Evolutionary conservation across 2,113 vertebrate genomes (phyloP).

Genomic region (Cercocebus atys): DNA sequence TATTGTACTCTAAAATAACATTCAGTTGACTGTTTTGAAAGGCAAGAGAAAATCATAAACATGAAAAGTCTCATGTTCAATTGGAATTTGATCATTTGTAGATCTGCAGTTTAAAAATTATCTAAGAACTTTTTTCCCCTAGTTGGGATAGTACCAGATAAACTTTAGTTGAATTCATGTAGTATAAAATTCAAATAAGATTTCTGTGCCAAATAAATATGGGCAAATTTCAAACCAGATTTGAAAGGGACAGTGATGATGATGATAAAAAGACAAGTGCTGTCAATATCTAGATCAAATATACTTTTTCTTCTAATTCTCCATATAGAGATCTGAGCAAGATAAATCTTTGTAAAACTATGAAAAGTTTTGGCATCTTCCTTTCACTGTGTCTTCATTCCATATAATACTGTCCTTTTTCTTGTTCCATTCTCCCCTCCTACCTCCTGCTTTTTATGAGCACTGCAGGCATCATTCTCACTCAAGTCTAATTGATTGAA

Average conservation of each 20-base stretch:
- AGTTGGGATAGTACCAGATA: background rate
- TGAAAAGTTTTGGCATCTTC: background rate
- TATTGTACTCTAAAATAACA: background rate
- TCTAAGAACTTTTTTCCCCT: background rate
- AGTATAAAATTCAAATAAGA: background rate
- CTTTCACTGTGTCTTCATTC: background rate
- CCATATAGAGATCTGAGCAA: background rate
- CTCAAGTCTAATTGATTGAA: background rate
- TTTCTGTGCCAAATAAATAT: background rate
- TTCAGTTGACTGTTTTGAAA: background rate
- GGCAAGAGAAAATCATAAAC: background rate
- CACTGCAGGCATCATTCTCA: background rate
- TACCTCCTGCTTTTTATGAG: background rate
- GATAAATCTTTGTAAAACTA: background rate
- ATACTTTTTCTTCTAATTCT: background rate
- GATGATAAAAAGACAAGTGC: background rate
- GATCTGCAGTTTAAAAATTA: background rate
- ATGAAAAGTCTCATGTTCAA: background rate
- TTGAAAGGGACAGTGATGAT: background rate
- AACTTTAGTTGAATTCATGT: background rate
- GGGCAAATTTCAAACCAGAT: background rate
- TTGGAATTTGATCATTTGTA: background rate
- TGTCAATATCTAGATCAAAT: background rate
- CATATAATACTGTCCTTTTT: background rate
- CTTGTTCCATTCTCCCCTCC: background rate